Evolutionary conservation across 2,113 vertebrate genomes (phyloP).

Genomic region (Xiphorhynchus elegans): DNA sequence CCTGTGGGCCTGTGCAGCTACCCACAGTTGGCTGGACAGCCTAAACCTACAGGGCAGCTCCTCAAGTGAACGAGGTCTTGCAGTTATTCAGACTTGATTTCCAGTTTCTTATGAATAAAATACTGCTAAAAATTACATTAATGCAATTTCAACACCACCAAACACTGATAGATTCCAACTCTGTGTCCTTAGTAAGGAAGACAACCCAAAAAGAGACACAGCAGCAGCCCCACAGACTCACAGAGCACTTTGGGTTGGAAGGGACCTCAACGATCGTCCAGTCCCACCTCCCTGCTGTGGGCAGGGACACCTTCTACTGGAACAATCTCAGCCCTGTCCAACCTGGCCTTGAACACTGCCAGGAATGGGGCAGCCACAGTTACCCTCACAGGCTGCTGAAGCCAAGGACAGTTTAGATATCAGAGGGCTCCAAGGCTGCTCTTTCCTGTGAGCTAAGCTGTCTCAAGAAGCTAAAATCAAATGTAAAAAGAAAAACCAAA

Average conservation of each 20-base stretch:
- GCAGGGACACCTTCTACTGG: background rate
- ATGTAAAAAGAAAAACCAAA: background rate
- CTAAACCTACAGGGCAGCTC: background rate
- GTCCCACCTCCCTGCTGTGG: background rate
- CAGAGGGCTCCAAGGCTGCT: background rate
- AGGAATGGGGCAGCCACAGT: background rate
- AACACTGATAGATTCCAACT: background rate
- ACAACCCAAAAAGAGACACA: background rate
- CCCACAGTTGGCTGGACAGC: background rate
- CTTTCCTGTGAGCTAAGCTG: background rate
- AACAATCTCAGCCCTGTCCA: background rate
- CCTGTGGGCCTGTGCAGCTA: background rate
- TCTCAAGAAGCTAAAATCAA: background rate
- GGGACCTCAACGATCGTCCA: background rate
- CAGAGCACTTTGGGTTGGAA: background rate
- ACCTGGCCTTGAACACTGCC: fast-evolving
- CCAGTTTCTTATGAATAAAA: background rate
- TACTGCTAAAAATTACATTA: background rate
- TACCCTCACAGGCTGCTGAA: background rate
- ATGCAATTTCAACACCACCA: background rate
- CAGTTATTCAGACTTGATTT: background rate
- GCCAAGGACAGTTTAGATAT: too few relatives aligned
- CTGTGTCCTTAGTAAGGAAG: background rate
- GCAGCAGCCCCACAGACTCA: background rate
- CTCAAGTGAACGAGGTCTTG: background rate